Evolutionary conservation across 1,140 invertebrate genomes (phyloP).

Genomic region (Macrotrachela quadricornifera): DNA sequence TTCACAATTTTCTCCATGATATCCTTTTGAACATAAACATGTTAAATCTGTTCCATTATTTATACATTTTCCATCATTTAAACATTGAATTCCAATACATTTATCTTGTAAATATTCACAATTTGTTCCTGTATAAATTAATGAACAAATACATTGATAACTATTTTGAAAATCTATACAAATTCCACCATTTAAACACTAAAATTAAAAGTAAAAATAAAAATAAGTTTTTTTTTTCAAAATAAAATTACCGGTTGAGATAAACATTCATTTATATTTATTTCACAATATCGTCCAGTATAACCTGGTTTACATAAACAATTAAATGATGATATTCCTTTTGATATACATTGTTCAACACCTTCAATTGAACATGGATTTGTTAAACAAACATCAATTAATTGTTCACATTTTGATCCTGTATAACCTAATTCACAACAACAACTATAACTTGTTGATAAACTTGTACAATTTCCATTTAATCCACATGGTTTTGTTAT

Average conservation of each 20-base stretch:
- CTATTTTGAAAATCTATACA: neutral
- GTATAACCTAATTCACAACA: conserved; percentile 51
- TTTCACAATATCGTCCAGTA: conserved; percentile 29
- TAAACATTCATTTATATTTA: conserved; percentile 73
- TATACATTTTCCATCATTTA: conserved; percentile 4
- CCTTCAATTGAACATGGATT: conserved; percentile 54
- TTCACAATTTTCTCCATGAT: conserved; percentile 50
- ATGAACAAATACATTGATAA: conserved; percentile 52
- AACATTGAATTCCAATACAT: conserved; percentile 1
- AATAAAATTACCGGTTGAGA: conserved; percentile 28
- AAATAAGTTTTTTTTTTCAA: too few species aligned
- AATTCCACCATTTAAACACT: neutral
- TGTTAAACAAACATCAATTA: conserved; percentile 75
- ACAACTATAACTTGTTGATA: conserved; percentile 15
- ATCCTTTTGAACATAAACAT: conserved; percentile 10
- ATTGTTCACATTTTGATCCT: conserved; percentile 41
- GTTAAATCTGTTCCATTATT: conserved; percentile 2
- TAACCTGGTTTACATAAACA: conserved; percentile 11
- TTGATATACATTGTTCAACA: neutral
- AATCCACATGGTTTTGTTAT: conserved; percentile 56
- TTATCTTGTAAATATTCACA: conserved; percentile 34
- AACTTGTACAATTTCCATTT: conserved; percentile 19
- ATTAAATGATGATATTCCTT: neutral
- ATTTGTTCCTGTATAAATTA: conserved; percentile 76
- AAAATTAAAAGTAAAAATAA: neutral